Base-by-base conservation (phyloP, 2,113 vertebrate genomes). In the Otus sunia region DNA sequence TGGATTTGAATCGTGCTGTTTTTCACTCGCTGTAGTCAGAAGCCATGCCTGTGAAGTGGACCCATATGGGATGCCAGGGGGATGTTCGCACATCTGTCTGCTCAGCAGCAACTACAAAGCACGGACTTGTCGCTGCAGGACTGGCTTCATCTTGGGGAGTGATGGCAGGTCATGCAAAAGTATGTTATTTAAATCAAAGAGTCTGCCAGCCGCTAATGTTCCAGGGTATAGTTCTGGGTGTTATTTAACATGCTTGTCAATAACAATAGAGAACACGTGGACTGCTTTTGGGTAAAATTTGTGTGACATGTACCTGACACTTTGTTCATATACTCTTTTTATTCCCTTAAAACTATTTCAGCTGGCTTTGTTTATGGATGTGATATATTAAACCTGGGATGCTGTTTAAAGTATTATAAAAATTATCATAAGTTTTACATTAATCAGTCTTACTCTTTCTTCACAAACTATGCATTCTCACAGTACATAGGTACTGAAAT, bases 81-180 rank as follows among this genome's bases (percentile, higher is more conserved):
- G 99, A 81, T 99, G 99, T 80, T 98, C 98, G 3, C 99, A 99
- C 98, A 97, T 99, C 98, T 99, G 99, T 98, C 98, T 99, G 77
- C 98, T 99, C 94, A 98, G 99, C 90, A 99, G 98, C 97, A 99
- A 98, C 97, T 99, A 99, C 98, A 99, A 99, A 97, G 98, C 98
- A 81, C 97, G 99, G 96, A 99, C 98, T 60, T 99, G 99, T 97
- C 99, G 99, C 95, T 99, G 99, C 97, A 99, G 98, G 74, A 99
- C 98, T 8, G 99, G 99, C 89, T 99, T 99, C 97, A 98, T 98
- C 96, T 96, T 99, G 96, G 99, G 98, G 47, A 99, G 90, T 8
- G 99, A 99, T 60, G 98, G 99, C 96, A 99, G 97, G 97, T 98
- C 99, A 93, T 99, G 99, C 98, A 99, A 99, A 99, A 99, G 99